Base-by-base conservation (phyloP, 2,797 vertebrate genomes). In the Labeo calbasu region DNA sequence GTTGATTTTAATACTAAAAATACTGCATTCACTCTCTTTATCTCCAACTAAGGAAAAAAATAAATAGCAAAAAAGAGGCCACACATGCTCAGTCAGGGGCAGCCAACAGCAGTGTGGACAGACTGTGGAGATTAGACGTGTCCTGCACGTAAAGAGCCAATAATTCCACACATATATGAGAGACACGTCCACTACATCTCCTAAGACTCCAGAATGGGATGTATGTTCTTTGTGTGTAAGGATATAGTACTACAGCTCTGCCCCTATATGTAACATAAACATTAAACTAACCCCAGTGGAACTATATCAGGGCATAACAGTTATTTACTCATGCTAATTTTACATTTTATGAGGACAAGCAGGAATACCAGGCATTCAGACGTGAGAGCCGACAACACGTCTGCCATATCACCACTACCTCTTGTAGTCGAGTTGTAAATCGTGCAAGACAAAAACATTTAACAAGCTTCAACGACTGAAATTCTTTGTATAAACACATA, bases 151-250 rank as follows among this genome's bases (percentile, higher is more conserved):
- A 87, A 90, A 87, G 87, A 73, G 88, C 86, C 93, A 91, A 94
- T 94, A 92, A 91, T 89, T 72, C 88, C 86, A 66, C 90, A 85
- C 88, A 89, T 89, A 92, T 89, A 87, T 84, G 86, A 57, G 65
- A 84, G 89, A 91, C 91, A 86, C 77, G 81, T 55, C 87, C 92
- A 90, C 88, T 90, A 90, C 88, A 88, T 93, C 88, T 90, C 88
- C 91, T 93, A 89, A 92, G 86, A 65, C 84, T 19, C 53, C 75
- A 78, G 77, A 87, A 85, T 83, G 71, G 83, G 81, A 84, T 36
- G 84, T 87, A 19, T 55, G 53, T 59, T 83, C 28, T 81, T 46
- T 84, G 61, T 48, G 77, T 73, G 4, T 70, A 32, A 75, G 50
- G 19, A n/a, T 72, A 71, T 59, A 48, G 65, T 77, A 76, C 71